Evolutionary conservation across 2,888 invertebrate species (phyloP), one percentile per base, ranked within the genome.

Genomic region (Cryptocheilus praepositus): DNA sequence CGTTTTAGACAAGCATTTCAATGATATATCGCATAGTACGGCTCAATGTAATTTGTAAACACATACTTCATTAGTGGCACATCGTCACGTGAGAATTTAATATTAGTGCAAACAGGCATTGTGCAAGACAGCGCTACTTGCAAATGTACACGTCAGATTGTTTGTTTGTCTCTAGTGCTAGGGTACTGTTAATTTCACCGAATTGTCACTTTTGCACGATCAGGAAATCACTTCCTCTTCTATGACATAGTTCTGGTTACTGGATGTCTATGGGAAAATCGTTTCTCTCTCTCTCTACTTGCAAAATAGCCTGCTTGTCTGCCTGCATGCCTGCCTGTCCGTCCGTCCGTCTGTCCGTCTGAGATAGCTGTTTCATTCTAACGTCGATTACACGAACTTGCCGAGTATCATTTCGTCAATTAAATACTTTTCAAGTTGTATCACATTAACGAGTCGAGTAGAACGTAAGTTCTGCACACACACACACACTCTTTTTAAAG

Each of bases 311-410:
- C 74, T 80, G 77, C 75, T 57, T 80, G 70, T 70, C 73, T 76
- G 76, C 81, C 75, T 82, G 75, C 75, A 70, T 76, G 72, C 77
- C 64, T 76, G 74, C 73, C 73, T 76, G 80, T 77, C 77, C 76
- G 81, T 83, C 79, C 79, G 81, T 83, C 79, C 81, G 73, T 80
- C 77, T 80, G 67, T 74, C 61, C 64, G 66, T 67, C 61, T 54
- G 73, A 73, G 64, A 79, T 79, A 79, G 79, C 73, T 69, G 61
- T 67, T 79, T 78, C 66, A 49, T 69, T 70, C 11, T 57, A 8
- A 45, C 15, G 53, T 36, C 16, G 59, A 54, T 25, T 56, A 64
- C 63, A 59, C 5, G 25, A 25, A 25, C 5, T 25, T 25, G 3
- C 25, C 25, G 25, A 2, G 25, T 3, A 25, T 3, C 25, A 25